Percentiles rank a stretch among this genome's conserved stretches.
phyloP scores from a whole-genome alignment of 2,113 vertebrate species.

The Rhizomys pruinosus region DNA sequence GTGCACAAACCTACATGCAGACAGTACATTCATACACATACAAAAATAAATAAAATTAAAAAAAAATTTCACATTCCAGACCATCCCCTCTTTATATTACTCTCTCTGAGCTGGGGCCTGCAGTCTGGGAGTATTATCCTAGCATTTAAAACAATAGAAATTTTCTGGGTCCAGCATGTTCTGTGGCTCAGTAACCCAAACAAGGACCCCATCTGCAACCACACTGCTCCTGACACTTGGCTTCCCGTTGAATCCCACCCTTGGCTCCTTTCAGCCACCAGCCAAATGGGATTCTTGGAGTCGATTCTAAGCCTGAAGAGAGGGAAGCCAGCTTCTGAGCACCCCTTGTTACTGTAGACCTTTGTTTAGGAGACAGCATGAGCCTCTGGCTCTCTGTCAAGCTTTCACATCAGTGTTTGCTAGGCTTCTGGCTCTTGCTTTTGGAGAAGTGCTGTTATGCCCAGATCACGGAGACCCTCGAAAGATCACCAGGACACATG shows the following conservation, averaged over 20 bases:
- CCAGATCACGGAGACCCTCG: too few relatives aligned
- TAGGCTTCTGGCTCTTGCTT: slow-evolving; percentile 28
- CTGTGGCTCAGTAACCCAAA: slow-evolving; percentile 58
- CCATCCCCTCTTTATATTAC: slow-evolving; percentile 21
- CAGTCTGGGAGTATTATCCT: slow-evolving; percentile 43
- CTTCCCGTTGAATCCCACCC: slow-evolving; percentile 50
- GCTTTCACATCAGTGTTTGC: slow-evolving; percentile 57
- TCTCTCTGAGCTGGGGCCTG: not conserved
- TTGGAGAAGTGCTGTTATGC: slow-evolving; percentile 52
- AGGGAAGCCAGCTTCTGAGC: not conserved
- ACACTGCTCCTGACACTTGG: slow-evolving; percentile 60
- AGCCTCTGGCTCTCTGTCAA: slow-evolving; percentile 49
- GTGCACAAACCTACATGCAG: too few relatives aligned
- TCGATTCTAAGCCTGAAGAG: not conserved
- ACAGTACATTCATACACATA: too few relatives aligned
- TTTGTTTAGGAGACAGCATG: slow-evolving; percentile 69
- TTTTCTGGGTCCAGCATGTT: slow-evolving; percentile 35
- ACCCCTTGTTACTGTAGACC: not conserved
- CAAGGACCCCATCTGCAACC: slow-evolving; percentile 71
- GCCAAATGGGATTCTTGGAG: not conserved
- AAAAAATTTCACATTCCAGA: slow-evolving; percentile 42
- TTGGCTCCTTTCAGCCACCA: not conserved
- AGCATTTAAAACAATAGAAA: not conserved
- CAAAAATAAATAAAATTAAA: too few relatives aligned
- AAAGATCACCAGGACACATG: too few relatives aligned